A percentile compares a stretch with the other conserved stretches of the same genome.
phyloP scores from a whole-genome alignment of 2,888 invertebrate genomes.

The Rotaria magnacalcarata region DNA sequence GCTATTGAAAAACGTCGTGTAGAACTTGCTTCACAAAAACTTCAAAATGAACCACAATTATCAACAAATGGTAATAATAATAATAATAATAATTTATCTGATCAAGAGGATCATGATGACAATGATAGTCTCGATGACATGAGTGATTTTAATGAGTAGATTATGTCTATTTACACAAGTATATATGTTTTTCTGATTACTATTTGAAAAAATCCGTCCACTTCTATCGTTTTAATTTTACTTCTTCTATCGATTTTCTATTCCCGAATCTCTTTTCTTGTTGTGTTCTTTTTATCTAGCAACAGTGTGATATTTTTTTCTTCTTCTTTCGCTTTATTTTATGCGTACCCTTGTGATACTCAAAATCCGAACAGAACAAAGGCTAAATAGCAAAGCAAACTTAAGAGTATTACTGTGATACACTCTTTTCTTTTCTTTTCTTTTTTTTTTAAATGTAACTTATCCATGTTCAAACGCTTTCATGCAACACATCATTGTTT shows the following conservation, averaged over 20 bases:
- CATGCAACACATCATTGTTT: not conserved
- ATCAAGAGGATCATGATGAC: constrained; percentile 23
- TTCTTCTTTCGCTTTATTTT: not conserved
- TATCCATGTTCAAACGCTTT: too few relatives aligned
- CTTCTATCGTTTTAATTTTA: too few relatives aligned
- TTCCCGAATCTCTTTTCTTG: too few relatives aligned
- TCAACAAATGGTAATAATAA: constrained; percentile 24
- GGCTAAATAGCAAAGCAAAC: not conserved
- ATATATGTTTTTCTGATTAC: not conserved
- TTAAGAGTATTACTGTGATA: not conserved
- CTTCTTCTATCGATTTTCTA: too few relatives aligned
- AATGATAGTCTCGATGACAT: constrained; percentile 14
- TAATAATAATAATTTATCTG: not conserved
- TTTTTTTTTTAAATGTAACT: not conserved
- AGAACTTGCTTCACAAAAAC: not conserved
- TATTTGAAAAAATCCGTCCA: not conserved
- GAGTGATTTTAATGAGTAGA: constrained; percentile 31
- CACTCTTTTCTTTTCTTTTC: not conserved
- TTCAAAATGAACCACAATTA: not conserved
- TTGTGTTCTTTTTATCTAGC: not conserved
- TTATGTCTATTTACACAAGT: not conserved
- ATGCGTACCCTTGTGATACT: constrained; percentile 10
- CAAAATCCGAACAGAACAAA: not conserved
- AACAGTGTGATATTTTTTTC: constrained; percentile 8
- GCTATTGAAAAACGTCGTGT: constrained; percentile 14